Base-by-base conservation (phyloP, 1,140 invertebrate species). In the Drosophila repletoides region DNA sequence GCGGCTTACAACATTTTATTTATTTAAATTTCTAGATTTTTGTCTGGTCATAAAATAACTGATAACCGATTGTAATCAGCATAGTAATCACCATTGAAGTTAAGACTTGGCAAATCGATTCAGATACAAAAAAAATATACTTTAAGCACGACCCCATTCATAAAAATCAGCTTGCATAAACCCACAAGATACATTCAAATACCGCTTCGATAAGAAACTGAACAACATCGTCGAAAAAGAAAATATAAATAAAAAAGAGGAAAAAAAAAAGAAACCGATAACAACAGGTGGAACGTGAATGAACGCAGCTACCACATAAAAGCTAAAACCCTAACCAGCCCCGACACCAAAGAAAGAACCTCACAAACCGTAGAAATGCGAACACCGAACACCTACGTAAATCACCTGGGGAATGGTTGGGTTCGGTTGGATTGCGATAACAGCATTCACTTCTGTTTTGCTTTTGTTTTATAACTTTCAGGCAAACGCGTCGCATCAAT, bases 271-370 rank as follows among this genome's bases (percentile, higher is more conserved):
- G 31, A 9, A 5, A 12, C 5, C 17, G 51, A 74, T 65, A 74
- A 74, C 56, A 63, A 52, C 77, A 58, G 68, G 77, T 77, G 72
- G 73, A 83, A 83, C 76, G 76, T 81, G 77, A 81, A 81, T 83
- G 76, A 81, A 81, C 41, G 77, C 76, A 83, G 72, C 77, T 72
- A 66, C 48, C 55, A 58, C 41, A 46, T 14, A 22, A 12, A 51
- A 29, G 4, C 19, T 9, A 14, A 51, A 52, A 51, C 40, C 29
- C 26, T 31, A 46, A 46, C 17, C 12, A 21, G 31, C 29, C 55
- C 45, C 63, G 22, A 31, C 40, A 33, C 38, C 51, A 36, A 60
- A 56, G 19, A 9, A 29, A 15, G n/a, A n/a, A n/a, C n/a, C n/a
- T n/a, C n/a, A 46, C 7, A 0, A 7, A 15, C 15, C 7, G 10